Evolutionary conservation across 2,797 vertebrate genomes (phyloP).

Genomic region (Falco rusticolus): DNA sequence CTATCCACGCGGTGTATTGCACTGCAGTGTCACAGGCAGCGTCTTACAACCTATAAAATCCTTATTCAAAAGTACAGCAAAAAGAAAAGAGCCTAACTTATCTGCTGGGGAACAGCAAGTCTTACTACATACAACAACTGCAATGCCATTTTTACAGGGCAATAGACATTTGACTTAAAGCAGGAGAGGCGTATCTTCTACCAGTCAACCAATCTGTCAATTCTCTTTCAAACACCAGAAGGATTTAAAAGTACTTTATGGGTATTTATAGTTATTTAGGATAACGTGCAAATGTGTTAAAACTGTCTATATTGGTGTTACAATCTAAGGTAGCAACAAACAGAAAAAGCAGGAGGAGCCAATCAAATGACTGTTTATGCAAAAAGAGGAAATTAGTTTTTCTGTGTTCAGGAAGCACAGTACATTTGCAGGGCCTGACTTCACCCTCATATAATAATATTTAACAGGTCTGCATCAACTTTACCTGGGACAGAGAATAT

Average conservation of each 20-base stretch:
- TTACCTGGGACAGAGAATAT: slow-evolving; percentile 21
- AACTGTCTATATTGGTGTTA: background rate
- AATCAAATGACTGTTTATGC: background rate
- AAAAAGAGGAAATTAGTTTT: background rate
- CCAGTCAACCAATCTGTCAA: background rate
- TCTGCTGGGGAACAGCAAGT: background rate
- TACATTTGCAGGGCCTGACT: background rate
- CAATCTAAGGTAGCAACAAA: background rate
- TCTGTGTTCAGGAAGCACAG: background rate
- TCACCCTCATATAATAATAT: background rate
- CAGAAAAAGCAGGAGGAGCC: background rate
- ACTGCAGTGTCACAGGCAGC: background rate
- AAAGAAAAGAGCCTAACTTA: background rate
- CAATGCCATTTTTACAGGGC: background rate
- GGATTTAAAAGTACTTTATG: background rate
- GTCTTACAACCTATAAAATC: background rate
- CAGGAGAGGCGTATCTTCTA: background rate
- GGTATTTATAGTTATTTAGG: background rate
- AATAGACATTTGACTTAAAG: background rate
- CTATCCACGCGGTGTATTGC: background rate
- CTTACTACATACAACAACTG: background rate
- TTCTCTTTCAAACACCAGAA: background rate
- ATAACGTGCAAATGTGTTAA: background rate
- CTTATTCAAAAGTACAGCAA: background rate
- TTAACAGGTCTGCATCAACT: background rate